Evolutionary conservation across 2,888 invertebrate genomes (phyloP), one percentile per base, ranked within the genome.

Genomic region (Drosophila falleni): DNA sequence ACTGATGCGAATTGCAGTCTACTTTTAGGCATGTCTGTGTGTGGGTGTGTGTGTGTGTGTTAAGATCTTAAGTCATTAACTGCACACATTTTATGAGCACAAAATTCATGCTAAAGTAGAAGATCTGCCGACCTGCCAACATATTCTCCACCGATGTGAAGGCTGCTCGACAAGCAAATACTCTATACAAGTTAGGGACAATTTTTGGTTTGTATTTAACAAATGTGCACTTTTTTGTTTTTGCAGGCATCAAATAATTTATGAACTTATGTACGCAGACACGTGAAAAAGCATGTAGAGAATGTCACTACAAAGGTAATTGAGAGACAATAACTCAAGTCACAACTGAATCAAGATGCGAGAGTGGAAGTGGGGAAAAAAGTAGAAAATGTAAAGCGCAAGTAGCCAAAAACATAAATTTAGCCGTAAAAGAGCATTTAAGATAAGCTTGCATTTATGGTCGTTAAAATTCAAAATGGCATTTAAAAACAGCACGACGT

Each of bases 381-480:
- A 8, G 19, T 0, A 35, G 16, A 58, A 62, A 42, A n/a, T 29
- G 35, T 13, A 15, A 26, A 19, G 16, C 3, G 5, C 37, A 47
- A 67, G 74, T 47, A 54, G 37, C 37, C 49, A 59, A 56, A 63
- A 66, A 64, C 89, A 89, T 87, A 89, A 87, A 87, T 85, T 89
- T 55, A 58, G 76, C 80, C 89, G 86, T 87, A 87, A 87, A 86
- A 87, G 89, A 89, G 86, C 86, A 87, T 87, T 87, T 89, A 87
- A 87, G 86, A 87, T 87, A 87, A 87, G 86, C 86, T 82, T 80
- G 88, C 86, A 87, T 85, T 87, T 87, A 87, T 87, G 89, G 89
- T 87, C 86, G 86, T 87, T 89, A 87, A 87, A 89, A 87, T 87
- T 89, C 89, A 87, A 89, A 87, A 87, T 87, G 88, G 69, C 81